Evolutionary conservation across 1,140 invertebrate genomes (phyloP).

Genomic region (Drosophila neocordata): DNA sequence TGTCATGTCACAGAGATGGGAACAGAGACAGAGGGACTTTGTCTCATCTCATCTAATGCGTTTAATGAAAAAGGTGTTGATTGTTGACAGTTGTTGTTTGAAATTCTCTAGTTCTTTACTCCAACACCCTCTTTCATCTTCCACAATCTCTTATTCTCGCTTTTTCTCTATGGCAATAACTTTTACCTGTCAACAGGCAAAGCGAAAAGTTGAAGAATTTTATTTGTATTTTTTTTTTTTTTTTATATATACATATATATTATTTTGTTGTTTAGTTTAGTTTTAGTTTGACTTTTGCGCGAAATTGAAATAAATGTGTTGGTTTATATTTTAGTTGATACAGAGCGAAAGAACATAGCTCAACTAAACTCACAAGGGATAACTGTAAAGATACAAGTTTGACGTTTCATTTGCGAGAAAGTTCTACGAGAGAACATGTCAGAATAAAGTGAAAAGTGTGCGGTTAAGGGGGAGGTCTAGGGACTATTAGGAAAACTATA

Average conservation of each 20-base stretch:
- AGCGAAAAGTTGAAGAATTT: slow-evolving; percentile 39
- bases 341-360: background rate
- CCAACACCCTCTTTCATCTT: background rate
- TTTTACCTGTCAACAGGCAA: slow-evolving; percentile 46
- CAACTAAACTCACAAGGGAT: slow-evolving; percentile 1
- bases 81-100: slow-evolving; percentile 68
- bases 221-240: background rate
- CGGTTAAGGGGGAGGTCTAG: background rate
- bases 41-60: slow-evolving; percentile 73
- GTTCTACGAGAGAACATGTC: background rate
- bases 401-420: slow-evolving; percentile 15
- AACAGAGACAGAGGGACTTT: slow-evolving; percentile 35
- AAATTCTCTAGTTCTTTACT: slow-evolving; percentile 1
- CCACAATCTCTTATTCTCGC: background rate
- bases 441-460: background rate
- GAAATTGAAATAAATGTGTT: slow-evolving; percentile 61
- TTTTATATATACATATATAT: too few species aligned
- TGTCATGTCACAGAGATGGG: slow-evolving; percentile 50
- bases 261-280: slow-evolving; percentile 58
- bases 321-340: slow-evolving; percentile 22
- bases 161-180: slow-evolving; percentile 21
- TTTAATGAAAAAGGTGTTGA: slow-evolving; percentile 81
- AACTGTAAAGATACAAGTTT: slow-evolving; percentile 5
- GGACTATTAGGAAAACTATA: too few species aligned
- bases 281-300: slow-evolving; percentile 58